phyloP scores from a whole-genome alignment of 2,113 vertebrate genomes.

The Podocnemis expansa region DNA sequence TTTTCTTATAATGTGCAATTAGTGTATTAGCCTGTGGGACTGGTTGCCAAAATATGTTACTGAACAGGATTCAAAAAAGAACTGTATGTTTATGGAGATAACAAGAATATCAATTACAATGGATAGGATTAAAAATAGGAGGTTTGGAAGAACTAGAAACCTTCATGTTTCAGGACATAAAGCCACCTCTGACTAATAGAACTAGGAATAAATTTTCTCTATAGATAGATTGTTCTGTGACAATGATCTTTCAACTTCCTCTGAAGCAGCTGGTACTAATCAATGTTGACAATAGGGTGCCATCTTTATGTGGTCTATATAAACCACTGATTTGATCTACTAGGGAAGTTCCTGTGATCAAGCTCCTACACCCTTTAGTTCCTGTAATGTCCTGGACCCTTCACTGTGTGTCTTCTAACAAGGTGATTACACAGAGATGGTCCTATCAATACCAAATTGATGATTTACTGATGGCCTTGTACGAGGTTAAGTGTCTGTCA shows the following conservation, averaged over 20 bases:
- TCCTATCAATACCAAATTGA: too few relatives aligned
- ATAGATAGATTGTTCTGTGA: not conserved
- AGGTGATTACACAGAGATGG: not conserved
- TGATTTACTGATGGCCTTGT: not conserved
- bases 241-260: not conserved
- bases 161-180: not conserved
- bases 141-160: not conserved
- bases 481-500: not conserved
- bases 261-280: not conserved
- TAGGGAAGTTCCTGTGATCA: not conserved
- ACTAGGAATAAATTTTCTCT: not conserved
- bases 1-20: not conserved
- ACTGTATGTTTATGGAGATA: not conserved
- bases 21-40: too few relatives aligned
- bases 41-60: not conserved
- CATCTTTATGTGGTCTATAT: not conserved
- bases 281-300: not conserved
- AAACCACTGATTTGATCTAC: not conserved
- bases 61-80: not conserved
- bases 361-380: not conserved
- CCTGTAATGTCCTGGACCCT: not conserved
- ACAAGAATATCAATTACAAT: not conserved
- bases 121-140: not conserved
- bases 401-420: too few relatives aligned
- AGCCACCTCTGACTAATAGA: not conserved